Evolutionary conservation across 35 echinoderm and acorn worm genomes (phyloP), one percentile per base, ranked within the genome.

Genomic region (Chiridota heheva): DNA sequence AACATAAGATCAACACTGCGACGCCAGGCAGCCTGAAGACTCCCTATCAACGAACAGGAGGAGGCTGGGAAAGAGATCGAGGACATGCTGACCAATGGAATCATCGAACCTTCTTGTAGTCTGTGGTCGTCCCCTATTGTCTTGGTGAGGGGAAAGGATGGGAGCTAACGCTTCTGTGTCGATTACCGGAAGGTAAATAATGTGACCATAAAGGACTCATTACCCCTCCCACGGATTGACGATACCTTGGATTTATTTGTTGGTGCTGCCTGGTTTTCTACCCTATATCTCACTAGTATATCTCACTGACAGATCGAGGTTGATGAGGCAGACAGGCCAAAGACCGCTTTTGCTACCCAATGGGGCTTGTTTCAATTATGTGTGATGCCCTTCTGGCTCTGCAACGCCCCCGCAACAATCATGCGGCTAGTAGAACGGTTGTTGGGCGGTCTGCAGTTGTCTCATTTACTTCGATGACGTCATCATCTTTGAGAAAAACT

Each of bases 301-400:
- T 84, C n/a, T n/a, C n/a, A 86, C 39, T 76, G 72, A 57, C 83
- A 86, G 46, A 76, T 77, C 4, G 36, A 64, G 40, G 49, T 86
- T n/a, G 55, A 76, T 2, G 70, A 77, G 42, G 49, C 38, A 20
- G 83, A 75, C 38, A 5, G 58, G 8, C 71, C 35, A 8, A 86
- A 86, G 51, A 76, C 83, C 34, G 83, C 83, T 2, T 61, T 86
- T 63, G 40, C 40, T 40, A 86, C 83, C 2, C 32, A 56, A 30
- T 58, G 37, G 17, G 66, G 81, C 0, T 34, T 67, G 8, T 82
- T 47, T 22, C 60, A 82, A 34, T 82, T 67, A 48, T 12, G 66
- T 20, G 65, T 58, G 0, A 86, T 86, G 83, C 83, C 70, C 36
- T 77, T 86, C 70, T 58, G n/a, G n/a, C n/a, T n/a, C n/a, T n/a